A percentile compares a stretch with the other conserved stretches of the same genome.
Conservation (phyloP, 2,113 vertebrate species). For the Notarius lentiginosus region DNA sequence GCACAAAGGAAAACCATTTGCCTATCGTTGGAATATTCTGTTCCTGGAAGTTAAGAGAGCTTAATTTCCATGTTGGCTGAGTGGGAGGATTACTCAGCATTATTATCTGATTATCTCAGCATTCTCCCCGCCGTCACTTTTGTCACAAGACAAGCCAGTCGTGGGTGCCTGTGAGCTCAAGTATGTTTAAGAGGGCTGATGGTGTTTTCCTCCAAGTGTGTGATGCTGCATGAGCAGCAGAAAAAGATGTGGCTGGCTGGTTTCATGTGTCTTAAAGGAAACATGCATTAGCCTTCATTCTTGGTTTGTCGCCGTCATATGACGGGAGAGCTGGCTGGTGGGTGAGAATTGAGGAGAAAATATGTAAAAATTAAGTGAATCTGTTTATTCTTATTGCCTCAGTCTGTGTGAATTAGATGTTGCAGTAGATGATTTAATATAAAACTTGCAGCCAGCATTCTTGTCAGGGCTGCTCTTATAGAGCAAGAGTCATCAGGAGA, state of each 20-base stretch:
- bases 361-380: background rate
- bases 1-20: background rate
- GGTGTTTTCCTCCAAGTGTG: too few species aligned
- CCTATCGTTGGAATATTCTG: background rate
- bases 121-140: too few species aligned
- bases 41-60: background rate
- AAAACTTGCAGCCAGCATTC: background rate
- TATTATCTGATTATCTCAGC: too few species aligned
- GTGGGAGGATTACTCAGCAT: too few species aligned
- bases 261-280: background rate
- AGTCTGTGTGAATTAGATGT: background rate
- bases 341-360: background rate
- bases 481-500: too few species aligned
- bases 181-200: too few species aligned
- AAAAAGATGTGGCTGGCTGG: too few species aligned
- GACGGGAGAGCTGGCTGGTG: background rate
- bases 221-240: too few species aligned
- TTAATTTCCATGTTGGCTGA: background rate
- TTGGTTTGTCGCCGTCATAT: background rate
- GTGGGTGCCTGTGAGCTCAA: too few species aligned
- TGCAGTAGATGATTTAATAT: background rate
- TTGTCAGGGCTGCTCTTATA: background rate
- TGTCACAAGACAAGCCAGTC: too few species aligned
- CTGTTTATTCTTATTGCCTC: background rate
- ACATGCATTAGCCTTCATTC: background rate